phyloP scores from a whole-genome alignment of 1,140 invertebrate species.

The Apis laboriosa region DNA sequence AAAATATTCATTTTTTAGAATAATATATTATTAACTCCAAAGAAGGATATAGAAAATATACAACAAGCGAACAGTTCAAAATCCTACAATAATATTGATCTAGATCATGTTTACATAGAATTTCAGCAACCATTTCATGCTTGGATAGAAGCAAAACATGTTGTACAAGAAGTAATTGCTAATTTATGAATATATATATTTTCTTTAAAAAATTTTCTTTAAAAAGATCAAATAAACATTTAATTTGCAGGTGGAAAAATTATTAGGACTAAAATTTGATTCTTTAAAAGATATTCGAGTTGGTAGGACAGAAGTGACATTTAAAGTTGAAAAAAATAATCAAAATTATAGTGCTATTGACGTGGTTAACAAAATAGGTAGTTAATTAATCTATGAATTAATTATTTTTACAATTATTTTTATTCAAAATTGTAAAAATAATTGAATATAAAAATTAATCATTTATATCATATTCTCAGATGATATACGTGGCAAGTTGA shows the following conservation, averaged over 20 bases:
- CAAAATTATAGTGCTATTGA: conserved; percentile 87
- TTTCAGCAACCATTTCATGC: conserved; percentile 82
- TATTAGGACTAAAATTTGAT: conserved; percentile 83
- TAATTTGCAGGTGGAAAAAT: conserved; percentile 80
- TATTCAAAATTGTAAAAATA: no score
- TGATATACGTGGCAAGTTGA: conserved; percentile 83
- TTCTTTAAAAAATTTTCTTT: background rate
- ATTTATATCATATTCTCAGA: conserved; percentile 78
- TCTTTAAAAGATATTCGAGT: conserved; percentile 84
- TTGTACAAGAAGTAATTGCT: conserved; percentile 58
- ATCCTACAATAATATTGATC: conserved; percentile 84
- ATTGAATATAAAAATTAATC: background rate
- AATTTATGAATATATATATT: background rate
- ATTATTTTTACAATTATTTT: no score
- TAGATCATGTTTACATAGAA: conserved; percentile 86
- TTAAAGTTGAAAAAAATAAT: conserved; percentile 88
- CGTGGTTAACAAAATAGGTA: conserved; percentile 86
- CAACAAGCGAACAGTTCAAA: conserved; percentile 72
- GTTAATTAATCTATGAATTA: background rate
- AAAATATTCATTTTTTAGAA: conserved; percentile 53
- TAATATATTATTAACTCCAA: conserved; percentile 56
- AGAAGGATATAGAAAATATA: conserved; percentile 79
- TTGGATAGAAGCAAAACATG: conserved; percentile 73
- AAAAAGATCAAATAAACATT: background rate
- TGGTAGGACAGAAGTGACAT: conserved; percentile 89